These are phyloP conservation scores for Ammodytes dubius DNA, from an alignment of 2,113 vertebrate species.

Conservation along the genomic window DNA sequence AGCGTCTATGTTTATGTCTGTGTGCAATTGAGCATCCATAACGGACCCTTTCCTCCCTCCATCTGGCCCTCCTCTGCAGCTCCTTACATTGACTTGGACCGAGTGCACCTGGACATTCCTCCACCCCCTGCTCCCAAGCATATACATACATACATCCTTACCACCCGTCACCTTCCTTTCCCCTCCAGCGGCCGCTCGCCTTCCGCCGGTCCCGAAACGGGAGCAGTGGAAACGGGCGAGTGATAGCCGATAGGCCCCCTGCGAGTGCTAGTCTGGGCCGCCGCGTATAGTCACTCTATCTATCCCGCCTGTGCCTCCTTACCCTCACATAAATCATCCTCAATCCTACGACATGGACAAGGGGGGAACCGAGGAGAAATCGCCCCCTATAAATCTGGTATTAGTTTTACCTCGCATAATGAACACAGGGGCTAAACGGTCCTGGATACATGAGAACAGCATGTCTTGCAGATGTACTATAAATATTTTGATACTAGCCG, in stretches of 20 bases:
- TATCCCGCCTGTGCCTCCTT: constrained; percentile 61
- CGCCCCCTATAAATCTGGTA: constrained; percentile 81
- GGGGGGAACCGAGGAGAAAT: constrained; percentile 72
- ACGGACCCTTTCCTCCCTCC: constrained; percentile 31
- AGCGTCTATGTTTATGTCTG: constrained; percentile 79
- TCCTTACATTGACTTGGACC: constrained; percentile 59
- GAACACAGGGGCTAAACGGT: constrained; percentile 76
- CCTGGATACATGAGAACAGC: constrained; percentile 84
- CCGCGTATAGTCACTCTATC: constrained; percentile 70
- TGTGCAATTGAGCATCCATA: constrained; percentile 79
- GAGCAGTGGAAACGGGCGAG: constrained; percentile 57
- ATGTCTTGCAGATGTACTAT: constrained; percentile 85
- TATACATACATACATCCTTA: constrained; percentile 53
- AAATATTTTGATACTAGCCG: constrained; percentile 87
- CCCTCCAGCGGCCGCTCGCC: constrained; percentile 25
- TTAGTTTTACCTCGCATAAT: constrained; percentile 84
- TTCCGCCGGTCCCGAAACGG: constrained; percentile 35
- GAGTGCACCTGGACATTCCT: constrained; percentile 63
- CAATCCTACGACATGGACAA: constrained; percentile 63
- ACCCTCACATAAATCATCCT: constrained; percentile 82
- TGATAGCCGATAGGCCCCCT: constrained; percentile 77
- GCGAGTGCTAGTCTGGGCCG: constrained; percentile 68
- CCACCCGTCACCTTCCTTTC: constrained; percentile 59
- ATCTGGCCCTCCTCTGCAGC: constrained; percentile 45
- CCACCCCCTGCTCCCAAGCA: constrained; percentile 35